These are phyloP conservation scores for Coregonus suidteri DNA, from an alignment of 2,797 vertebrate species.

Conservation along the genomic window DNA sequence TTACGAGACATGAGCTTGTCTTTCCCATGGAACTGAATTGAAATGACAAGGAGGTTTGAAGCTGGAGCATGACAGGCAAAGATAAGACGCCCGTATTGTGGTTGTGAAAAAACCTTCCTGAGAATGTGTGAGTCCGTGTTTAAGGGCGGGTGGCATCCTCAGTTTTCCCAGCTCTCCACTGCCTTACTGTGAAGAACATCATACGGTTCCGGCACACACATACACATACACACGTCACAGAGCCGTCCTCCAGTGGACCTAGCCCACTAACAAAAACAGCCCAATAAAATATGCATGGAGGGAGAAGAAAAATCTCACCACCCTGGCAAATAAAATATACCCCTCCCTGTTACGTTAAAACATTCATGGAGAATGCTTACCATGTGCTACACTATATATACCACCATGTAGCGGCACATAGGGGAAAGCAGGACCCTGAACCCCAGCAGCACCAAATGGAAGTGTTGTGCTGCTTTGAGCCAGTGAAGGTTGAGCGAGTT, in stretches of 20 bases:
- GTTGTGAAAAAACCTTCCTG: neutral
- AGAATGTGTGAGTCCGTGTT: neutral
- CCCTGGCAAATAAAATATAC: slow-evolving; percentile 52
- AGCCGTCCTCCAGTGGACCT: slow-evolving; percentile 44
- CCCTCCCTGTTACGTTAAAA: slow-evolving; percentile 58
- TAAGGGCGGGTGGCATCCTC: neutral
- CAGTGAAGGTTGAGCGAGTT: slow-evolving; percentile 56
- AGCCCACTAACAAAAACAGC: slow-evolving; percentile 62
- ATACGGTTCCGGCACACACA: no score
- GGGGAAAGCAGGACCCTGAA: neutral
- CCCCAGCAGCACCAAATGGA: neutral
- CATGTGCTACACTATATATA: neutral
- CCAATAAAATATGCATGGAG: slow-evolving; percentile 67
- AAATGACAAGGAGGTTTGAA: neutral
- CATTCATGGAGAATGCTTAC: slow-evolving; percentile 57
- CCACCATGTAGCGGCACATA: neutral
- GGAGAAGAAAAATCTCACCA: neutral
- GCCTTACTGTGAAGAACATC: neutral
- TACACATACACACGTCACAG: slow-evolving; percentile 15
- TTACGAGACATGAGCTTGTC: neutral
- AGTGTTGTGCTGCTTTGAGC: slow-evolving; percentile 37
- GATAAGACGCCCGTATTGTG: neutral
- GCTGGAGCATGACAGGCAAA: neutral
- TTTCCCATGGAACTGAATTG: neutral
- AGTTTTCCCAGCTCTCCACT: neutral